Evolutionary conservation across 2,888 invertebrate genomes (phyloP), one percentile per base, ranked within the genome.

Genomic region (Leptura quadrifasciata): DNA sequence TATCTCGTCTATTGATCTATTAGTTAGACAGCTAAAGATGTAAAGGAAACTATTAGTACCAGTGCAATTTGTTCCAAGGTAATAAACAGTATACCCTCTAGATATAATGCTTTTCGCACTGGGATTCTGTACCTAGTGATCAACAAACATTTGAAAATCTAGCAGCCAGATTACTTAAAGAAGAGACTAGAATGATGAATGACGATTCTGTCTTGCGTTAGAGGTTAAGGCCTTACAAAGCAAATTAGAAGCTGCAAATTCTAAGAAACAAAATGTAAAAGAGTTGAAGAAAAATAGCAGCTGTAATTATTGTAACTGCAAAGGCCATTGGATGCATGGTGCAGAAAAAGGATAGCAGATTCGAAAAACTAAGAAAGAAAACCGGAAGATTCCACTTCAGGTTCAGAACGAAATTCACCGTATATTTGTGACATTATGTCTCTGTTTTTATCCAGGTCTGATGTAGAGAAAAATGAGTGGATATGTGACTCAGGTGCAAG

Each of bases 401-500:
- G 5, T 1, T n/a, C 54, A 54, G 17, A 2, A 2, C 54, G n/a
- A 8, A 54, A 15, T 55, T 21, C 65, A 9, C 63, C 74, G 9
- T 76, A 78, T 65, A 63, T 75, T n/a, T 72, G 76, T 54, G 76
- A 76, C 24, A 65, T 79, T 12, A 74, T 74, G 20, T 20, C 58
- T 17, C 35, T 77, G 18, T 74, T 72, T 60, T 69, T 69, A 27
- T 64, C 74, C 6, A 76, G 73, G 17, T 65, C 65, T 54, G 74
- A 71, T n/a, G 69, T 75, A 21, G 74, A 76, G n/a, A 21, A 31
- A 47, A 74, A 76, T 0, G 74, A 80, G 52, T 84, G 82, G 82
- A 79, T 82, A 39, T 80, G 78, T 70, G 82, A 83, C 77, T 83
- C 82, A 24, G 79, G 83, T 67, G 83, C 83, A 0, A 83, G 80